Evolutionary conservation across 2,888 invertebrate species (phyloP).

Genomic region (Ophioninae sp.): DNA sequence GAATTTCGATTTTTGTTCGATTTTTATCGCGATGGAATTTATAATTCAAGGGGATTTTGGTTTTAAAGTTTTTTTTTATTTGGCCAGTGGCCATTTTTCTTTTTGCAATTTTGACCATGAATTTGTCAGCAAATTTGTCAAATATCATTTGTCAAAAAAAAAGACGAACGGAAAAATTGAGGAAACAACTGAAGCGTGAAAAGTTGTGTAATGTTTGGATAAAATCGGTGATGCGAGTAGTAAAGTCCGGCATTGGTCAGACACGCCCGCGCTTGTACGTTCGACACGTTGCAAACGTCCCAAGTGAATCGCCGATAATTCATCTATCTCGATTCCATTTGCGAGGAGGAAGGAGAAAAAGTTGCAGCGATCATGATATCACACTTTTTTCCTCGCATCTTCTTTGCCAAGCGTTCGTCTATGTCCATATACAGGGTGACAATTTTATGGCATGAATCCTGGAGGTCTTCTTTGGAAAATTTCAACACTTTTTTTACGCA

Average conservation of each 20-base stretch:
- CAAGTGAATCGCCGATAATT: slow-evolving; percentile 41
- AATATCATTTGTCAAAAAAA: not conserved
- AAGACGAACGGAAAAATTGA: not conserved
- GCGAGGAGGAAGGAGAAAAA: not conserved
- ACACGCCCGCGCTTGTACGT: slow-evolving; percentile 17
- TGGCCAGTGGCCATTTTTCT: not conserved
- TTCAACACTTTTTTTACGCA: not conserved
- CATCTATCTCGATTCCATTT: slow-evolving; percentile 40
- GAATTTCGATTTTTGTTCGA: too few relatives aligned
- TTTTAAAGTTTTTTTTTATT: too few relatives aligned
- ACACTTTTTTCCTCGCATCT: slow-evolving; percentile 46
- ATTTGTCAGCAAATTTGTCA: too few relatives aligned
- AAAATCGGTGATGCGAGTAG: slow-evolving; percentile 24
- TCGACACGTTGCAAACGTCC: not conserved
- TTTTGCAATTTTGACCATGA: not conserved
- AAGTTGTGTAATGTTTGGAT: not conserved
- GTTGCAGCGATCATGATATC: slow-evolving; percentile 56
- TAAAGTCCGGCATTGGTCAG: slow-evolving; percentile 38
- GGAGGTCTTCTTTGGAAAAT: not conserved
- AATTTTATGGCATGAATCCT: not conserved
- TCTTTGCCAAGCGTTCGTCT: slow-evolving; percentile 12
- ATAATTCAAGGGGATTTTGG: too few relatives aligned
- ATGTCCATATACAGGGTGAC: not conserved
- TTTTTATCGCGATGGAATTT: too few relatives aligned
- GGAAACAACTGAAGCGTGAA: not conserved